Evolutionary conservation across 35 echinoderm and acorn worm species (phyloP).

Genomic region (Heliocidaris tuberculata): DNA sequence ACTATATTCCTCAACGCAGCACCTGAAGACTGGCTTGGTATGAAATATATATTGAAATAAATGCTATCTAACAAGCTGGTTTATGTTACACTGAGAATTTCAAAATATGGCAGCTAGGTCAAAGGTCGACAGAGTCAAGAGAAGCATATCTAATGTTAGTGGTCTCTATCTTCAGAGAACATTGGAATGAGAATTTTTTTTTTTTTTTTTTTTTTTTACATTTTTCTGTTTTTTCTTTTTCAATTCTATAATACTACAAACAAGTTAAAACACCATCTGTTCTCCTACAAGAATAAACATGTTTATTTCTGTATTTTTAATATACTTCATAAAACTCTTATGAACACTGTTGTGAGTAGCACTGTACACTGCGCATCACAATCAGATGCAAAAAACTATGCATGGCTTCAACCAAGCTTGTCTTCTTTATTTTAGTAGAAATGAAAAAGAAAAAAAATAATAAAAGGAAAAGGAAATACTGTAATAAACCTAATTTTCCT

Average conservation of each 20-base stretch:
- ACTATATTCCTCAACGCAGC: neutral
- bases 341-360: neutral
- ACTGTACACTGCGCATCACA: neutral
- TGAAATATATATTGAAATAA: neutral
- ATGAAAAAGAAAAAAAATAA: slow-evolving; percentile 19
- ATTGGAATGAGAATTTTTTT: slow-evolving; percentile 37
- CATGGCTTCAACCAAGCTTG: neutral
- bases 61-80: neutral
- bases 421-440: neutral
- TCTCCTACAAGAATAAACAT: slow-evolving; percentile 34
- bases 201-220: neutral
- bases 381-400: slow-evolving; percentile 6
- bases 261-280: slow-evolving; percentile 28
- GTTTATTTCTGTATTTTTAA: slow-evolving; percentile 3
- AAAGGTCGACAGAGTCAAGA: neutral
- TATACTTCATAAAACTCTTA: slow-evolving; percentile 16
- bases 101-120: neutral
- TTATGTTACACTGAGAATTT: neutral
- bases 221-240: slow-evolving; percentile 35
- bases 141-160: neutral
- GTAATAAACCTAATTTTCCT: neutral
- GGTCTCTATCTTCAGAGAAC: neutral
- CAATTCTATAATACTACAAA: slow-evolving; percentile 44
- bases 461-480: neutral
- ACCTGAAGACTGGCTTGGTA: neutral